Percentiles rank a stretch among this genome's conserved stretches.
phyloP scores from a whole-genome alignment of 1,140 invertebrate species.

The Drosophila sulfurigaster region DNA sequence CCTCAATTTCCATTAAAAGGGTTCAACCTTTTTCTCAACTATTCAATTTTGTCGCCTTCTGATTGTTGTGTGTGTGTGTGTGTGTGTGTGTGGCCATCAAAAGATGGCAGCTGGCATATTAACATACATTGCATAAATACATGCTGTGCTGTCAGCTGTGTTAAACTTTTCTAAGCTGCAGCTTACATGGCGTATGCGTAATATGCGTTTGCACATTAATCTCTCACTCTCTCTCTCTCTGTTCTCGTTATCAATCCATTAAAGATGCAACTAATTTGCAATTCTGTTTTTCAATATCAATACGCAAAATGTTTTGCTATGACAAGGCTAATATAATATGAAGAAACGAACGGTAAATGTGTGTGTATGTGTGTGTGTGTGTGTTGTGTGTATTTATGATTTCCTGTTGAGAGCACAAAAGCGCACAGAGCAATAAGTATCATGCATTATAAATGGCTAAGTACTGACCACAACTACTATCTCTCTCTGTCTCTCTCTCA shows the following conservation, averaged over 20 bases:
- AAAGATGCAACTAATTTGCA: conserved; percentile 19
- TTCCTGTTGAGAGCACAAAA: conserved; percentile 20
- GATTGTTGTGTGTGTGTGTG: not conserved
- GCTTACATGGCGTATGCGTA: conserved; percentile 31
- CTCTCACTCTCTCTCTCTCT: not conserved
- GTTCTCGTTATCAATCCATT: not conserved
- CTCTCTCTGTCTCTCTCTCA: not conserved
- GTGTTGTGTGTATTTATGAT: conserved; percentile 9
- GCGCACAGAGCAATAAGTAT: conserved; percentile 1
- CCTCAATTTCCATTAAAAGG: too few relatives aligned
- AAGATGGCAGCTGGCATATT: not conserved
- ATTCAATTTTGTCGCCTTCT: too few relatives aligned
- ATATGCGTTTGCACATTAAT: conserved; percentile 1
- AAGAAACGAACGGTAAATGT: conserved; percentile 2
- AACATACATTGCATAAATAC: not conserved
- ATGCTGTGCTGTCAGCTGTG: not conserved
- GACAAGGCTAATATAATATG: conserved; percentile 19
- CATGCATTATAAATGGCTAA: conserved; percentile 43
- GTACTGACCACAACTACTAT: not conserved
- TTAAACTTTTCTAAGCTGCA: not conserved
- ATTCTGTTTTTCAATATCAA: conserved; percentile 11
- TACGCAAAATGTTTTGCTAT: not conserved
- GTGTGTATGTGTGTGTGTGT: not conserved
- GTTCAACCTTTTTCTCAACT: too few relatives aligned
- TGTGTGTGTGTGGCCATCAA: too few relatives aligned